These are phyloP conservation scores for Arothron firmamentum DNA, from an alignment of 2,113 vertebrate genomes.

Conservation along the genomic window DNA sequence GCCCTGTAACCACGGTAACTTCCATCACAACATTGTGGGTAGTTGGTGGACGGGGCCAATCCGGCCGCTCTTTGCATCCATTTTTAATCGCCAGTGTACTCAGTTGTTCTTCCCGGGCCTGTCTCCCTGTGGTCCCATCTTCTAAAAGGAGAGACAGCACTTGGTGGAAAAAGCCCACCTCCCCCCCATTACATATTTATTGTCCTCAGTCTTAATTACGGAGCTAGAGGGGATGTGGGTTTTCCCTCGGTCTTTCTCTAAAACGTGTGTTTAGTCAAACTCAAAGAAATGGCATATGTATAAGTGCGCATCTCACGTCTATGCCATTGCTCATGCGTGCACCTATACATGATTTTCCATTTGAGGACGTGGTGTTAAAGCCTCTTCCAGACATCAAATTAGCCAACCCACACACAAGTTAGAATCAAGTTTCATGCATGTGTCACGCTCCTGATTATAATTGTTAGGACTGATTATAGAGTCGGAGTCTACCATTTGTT, in stretches of 20 bases:
- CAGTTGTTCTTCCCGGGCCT: conserved; percentile 58
- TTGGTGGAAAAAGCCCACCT: conserved; percentile 61
- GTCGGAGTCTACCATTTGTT: conserved; percentile 6
- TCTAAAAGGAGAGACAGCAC: conserved; percentile 49
- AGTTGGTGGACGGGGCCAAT: conserved; percentile 54
- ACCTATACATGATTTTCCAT: conserved; percentile 3
- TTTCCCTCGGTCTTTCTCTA: conserved; percentile 28
- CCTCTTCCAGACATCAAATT: conserved; percentile 1
- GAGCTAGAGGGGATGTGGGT: conserved; percentile 56
- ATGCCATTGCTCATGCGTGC: conserved; percentile 2
- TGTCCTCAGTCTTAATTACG: conserved; percentile 69
- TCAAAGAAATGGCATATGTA: background rate
- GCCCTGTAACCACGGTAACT: conserved; percentile 68
- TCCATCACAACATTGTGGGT: conserved; percentile 65
- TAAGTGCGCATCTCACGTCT: conserved; percentile 20
- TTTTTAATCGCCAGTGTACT: conserved; percentile 73
- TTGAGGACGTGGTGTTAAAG: too few relatives aligned
- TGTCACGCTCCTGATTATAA: conserved; percentile 10
- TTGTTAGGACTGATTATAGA: conserved; percentile 13
- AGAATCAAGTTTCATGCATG: conserved; percentile 20
- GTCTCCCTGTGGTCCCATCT: conserved; percentile 62
- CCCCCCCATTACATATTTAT: conserved; percentile 71
- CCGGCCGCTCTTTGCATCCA: conserved; percentile 63
- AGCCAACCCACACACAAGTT: conserved; percentile 10
- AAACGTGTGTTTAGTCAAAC: conserved; percentile 2